Percentiles rank a stretch among this genome's conserved stretches.
Conservation (phyloP, 2,113 vertebrate genomes). For the Symphodus melops region DNA sequence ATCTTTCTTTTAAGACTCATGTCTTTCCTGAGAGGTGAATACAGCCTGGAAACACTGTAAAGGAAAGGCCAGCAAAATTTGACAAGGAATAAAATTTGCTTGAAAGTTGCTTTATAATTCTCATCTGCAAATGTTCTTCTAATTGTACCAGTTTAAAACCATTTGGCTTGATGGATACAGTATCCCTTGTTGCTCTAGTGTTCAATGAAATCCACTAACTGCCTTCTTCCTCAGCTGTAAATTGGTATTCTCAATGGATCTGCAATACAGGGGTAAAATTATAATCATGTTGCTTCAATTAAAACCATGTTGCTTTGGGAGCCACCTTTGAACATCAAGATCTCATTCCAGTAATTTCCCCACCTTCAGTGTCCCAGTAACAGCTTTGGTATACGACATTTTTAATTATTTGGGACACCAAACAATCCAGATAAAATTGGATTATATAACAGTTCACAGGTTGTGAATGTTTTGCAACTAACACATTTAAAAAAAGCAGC, state of each 20-base stretch:
- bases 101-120: background rate
- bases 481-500: background rate
- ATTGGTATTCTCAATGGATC: conserved; percentile 41
- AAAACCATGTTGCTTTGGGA: conserved; percentile 50
- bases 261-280: conserved; percentile 33
- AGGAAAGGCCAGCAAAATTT: conserved; percentile 2
- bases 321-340: conserved; percentile 30
- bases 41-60: conserved; percentile 23
- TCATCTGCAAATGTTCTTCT: background rate
- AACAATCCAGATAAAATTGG: conserved; percentile 7
- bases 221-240: conserved; percentile 13
- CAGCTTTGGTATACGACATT: conserved; percentile 5
- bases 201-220: conserved; percentile 22
- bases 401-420: conserved; percentile 2
- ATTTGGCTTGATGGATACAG: background rate
- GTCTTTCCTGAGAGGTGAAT: conserved; percentile 44
- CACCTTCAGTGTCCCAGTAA: background rate
- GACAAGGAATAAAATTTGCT: background rate
- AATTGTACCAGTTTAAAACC: background rate
- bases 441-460: background rate
- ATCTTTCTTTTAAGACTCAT: conserved; percentile 23
- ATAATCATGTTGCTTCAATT: conserved; percentile 50
- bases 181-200: background rate
- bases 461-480: background rate
- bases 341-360: conserved; percentile 36